phyloP scores from a whole-genome alignment of 2,888 invertebrate species.

The Rugalucina vietnamica region DNA sequence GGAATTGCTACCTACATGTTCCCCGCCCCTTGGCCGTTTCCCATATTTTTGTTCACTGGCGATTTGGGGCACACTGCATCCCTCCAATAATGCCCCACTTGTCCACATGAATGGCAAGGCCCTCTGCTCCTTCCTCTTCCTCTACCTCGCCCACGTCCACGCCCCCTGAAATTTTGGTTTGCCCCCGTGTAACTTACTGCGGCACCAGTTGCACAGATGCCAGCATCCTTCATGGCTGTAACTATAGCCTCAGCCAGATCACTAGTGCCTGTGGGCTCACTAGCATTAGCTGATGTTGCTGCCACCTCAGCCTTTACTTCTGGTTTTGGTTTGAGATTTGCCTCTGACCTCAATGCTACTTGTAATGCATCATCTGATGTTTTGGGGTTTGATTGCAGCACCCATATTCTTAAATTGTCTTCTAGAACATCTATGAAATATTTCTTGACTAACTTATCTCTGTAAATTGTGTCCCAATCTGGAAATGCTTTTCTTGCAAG shows the following conservation, averaged over 20 bases:
- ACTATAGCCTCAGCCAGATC: conserved; percentile 14
- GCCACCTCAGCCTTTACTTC: not conserved
- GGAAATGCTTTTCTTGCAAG: conserved; percentile 7
- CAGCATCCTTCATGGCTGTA: not conserved
- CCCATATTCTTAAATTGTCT: not conserved
- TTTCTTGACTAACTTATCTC: conserved; percentile 3
- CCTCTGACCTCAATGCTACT: not conserved
- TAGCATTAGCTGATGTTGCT: not conserved
- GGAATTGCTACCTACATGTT: not conserved
- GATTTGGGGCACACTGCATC: not conserved
- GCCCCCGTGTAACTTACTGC: not conserved
- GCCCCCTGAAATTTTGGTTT: not conserved
- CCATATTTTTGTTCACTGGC: not conserved
- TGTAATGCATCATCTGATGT: conserved; percentile 5
- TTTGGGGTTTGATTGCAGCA: not conserved
- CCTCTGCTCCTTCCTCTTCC: not conserved
- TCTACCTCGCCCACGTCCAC: not conserved
- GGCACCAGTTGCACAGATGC: not conserved
- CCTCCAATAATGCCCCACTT: conserved; percentile 13
- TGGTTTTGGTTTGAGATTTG: not conserved
- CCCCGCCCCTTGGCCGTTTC: not conserved
- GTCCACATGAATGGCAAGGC: conserved; percentile 7
- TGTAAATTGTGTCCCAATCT: not conserved
- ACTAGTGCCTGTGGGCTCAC: not conserved
- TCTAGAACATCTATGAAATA: conserved; percentile 1